Evolutionary conservation across 2,888 invertebrate genomes (phyloP).

Genomic region (Actias luna): DNA sequence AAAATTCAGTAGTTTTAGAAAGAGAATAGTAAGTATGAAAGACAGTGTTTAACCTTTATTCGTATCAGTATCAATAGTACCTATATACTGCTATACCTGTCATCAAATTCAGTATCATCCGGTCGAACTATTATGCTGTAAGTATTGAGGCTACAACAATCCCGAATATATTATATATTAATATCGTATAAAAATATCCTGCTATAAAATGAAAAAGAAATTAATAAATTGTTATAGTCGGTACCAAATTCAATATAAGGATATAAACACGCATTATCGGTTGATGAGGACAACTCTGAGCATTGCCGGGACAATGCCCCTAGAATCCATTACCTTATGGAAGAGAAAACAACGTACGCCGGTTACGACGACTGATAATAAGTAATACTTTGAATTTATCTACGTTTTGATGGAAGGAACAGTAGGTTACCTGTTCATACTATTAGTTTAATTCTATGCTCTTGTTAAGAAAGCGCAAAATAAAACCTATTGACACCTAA

Average conservation of each 20-base stretch:
- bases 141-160: neutral
- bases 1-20: too few relatives aligned
- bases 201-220: neutral
- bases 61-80: neutral
- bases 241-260: neutral
- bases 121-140: neutral
- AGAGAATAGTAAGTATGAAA: too few relatives aligned
- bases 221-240: neutral
- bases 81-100: neutral
- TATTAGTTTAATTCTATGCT: neutral
- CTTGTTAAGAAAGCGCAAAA: neutral
- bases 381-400: slow-evolving; percentile 27
- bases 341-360: slow-evolving; percentile 54
- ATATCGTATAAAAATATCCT: neutral
- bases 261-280: slow-evolving; percentile 33
- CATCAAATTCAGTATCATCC: neutral
- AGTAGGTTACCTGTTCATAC: slow-evolving; percentile 1
- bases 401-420: slow-evolving; percentile 21
- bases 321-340: slow-evolving; percentile 52
- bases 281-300: slow-evolving; percentile 40
- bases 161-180: neutral
- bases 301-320: slow-evolving; percentile 58
- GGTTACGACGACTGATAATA: slow-evolving; percentile 48
- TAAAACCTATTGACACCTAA: neutral
- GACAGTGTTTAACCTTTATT: neutral